phyloP scores from a whole-genome alignment of 2,113 vertebrate species.

The Halcyon malimbica region DNA sequence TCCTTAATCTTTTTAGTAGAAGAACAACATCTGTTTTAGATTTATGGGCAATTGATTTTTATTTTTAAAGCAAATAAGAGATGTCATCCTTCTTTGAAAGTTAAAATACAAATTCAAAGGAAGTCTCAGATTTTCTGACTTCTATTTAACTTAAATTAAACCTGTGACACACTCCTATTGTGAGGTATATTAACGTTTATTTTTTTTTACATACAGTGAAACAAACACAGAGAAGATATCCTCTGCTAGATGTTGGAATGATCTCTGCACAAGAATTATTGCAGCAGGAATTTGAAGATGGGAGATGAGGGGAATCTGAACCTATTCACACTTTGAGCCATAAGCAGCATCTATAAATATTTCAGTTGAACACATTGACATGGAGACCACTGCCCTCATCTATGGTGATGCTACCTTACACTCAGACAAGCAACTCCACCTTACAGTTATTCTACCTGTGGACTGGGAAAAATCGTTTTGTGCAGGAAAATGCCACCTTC shows the following conservation, averaged over 20 bases:
- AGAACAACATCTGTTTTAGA: constrained; percentile 57
- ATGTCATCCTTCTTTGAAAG: constrained; percentile 47
- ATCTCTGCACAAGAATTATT: background rate
- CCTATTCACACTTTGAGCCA: background rate
- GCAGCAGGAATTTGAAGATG: background rate
- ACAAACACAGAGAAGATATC: background rate
- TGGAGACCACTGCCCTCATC: background rate
- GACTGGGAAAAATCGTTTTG: background rate
- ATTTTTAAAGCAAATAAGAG: constrained; percentile 58
- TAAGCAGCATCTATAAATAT: background rate
- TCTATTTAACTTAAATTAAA: background rate
- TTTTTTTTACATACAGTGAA: background rate
- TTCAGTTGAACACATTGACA: background rate
- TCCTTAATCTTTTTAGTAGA: constrained; percentile 42
- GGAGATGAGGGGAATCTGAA: background rate
- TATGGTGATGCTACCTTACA: background rate
- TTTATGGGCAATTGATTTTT: constrained; percentile 43
- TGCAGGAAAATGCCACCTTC: background rate
- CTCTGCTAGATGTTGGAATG: background rate
- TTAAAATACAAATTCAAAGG: background rate
- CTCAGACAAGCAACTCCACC: background rate
- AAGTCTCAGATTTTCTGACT: constrained; percentile 6
- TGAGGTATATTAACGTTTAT: background rate
- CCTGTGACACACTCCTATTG: background rate
- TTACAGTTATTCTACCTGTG: background rate